Base-by-base conservation (phyloP, 2,888 invertebrate genomes). In the Coleophora flavipennella region DNA sequence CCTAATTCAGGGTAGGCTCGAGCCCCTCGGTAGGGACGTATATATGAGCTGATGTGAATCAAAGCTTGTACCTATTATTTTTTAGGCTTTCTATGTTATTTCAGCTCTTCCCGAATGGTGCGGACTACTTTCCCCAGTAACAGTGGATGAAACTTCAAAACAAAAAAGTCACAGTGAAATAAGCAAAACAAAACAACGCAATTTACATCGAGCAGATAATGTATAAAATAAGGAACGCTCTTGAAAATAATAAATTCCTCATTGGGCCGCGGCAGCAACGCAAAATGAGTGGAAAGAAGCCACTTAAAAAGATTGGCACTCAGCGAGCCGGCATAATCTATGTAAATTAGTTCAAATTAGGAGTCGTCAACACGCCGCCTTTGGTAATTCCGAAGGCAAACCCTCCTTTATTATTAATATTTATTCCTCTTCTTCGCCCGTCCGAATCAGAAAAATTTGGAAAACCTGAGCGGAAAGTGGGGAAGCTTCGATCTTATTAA, bases 281-380 rank as follows among this genome's bases (percentile, higher is more conserved):
- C 76, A 77, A 73, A 75, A 78, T 75, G 75, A 77, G 80, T 77
- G 67, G 70, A 6, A 76, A 74, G 74, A 76, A 72, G 80, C 80
- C 84, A 84, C 83, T 84, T 83, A 74, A 78, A 84, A 81, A 84
- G 81, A 84, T 83, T 84, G 83, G 76, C 83, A 84, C 83, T 84
- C 83, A 84, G 68, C 83, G 81, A 75, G 66, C 77, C 72, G 79
- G 80, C 73, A 81, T 84, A 84, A 84, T 84, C 83, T 80, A 84
- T 83, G 83, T 72, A 83, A 84, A 84, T 84, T 78, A 81, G 78
- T 72, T 75, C 78, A 83, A 83, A 84, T 84, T 84, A 84, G 80
- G 77, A 78, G 68, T 79, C 77, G 80, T 80, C 83, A 81, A 80
- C 83, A 80, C 80, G 65, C 66, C 75, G 70, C 64, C 66, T 64